phyloP scores from a whole-genome alignment of 2,797 vertebrate species.

The Macropodus opercularis region DNA sequence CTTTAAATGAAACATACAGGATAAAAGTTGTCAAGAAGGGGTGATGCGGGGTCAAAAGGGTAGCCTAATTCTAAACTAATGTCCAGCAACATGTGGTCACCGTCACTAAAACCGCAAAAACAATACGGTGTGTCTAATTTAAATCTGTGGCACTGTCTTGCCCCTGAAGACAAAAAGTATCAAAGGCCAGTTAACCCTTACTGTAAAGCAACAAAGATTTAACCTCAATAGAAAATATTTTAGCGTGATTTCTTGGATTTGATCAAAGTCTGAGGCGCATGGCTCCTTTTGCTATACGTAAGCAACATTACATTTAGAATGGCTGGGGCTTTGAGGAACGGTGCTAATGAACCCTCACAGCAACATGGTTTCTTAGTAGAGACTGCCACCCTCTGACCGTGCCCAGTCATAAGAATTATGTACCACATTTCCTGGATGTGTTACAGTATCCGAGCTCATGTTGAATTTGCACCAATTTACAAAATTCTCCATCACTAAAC shows the following conservation, averaged over 20 bases:
- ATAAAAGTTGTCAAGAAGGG: conserved; percentile 23
- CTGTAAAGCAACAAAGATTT: conserved; percentile 73
- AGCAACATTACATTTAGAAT: conserved; percentile 56
- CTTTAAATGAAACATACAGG: neutral
- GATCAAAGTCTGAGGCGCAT: conserved; percentile 71
- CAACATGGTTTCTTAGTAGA: conserved; percentile 67
- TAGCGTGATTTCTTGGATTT: conserved; percentile 61
- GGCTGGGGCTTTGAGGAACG: conserved; percentile 46
- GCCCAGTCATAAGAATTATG: no score
- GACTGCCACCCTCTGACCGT: conserved; percentile 76
- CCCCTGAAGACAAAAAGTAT: conserved; percentile 49
- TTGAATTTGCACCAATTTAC: neutral
- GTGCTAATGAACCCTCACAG: conserved; percentile 1
- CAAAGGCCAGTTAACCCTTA: conserved; percentile 53
- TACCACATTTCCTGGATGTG: neutral
- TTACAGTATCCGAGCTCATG: neutral
- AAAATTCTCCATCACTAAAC: no score
- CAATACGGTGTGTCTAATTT: conserved; percentile 56
- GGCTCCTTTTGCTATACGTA: conserved; percentile 61
- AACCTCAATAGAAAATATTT: conserved; percentile 63
- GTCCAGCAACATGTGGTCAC: conserved; percentile 7
- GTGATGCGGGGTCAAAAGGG: conserved; percentile 32
- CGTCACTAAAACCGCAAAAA: conserved; percentile 40
- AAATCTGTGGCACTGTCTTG: conserved; percentile 58
- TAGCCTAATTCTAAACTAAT: conserved; percentile 1